Base-by-base conservation (phyloP, 2,797 vertebrate species). In the Helostoma temminkii region DNA sequence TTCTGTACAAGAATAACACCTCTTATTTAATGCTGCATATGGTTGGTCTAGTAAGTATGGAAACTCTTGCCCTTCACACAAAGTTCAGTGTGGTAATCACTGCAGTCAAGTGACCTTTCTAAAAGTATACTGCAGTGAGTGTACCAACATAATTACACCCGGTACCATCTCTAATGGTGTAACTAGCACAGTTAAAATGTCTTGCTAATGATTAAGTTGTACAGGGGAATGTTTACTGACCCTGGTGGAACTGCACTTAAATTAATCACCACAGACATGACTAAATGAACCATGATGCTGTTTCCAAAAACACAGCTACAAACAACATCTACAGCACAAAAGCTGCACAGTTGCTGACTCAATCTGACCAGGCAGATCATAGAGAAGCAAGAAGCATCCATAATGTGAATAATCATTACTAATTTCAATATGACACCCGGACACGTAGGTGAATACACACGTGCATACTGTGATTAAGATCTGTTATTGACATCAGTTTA, bases 191-290 rank as follows among this genome's bases (percentile, higher is more conserved):
- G 30, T 65, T 66, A 59, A 74, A 66, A 75, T 61, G 57, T 62
- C 68, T 54, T 18, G 26, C 65, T 30, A 46, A 57, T 15, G 25
- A 78, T 78, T 59, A 72, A 74, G 25, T 45, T 53, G 30, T 34
- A 55, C 28, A 70, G 60, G 60, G 65, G 30, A 18, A 11, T 8
- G 28, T 73, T 57, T 74, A 63, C 74, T 63, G 46, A 71, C 5
- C 43, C 65, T 65, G 3, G 2, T 32, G 76, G 74, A 54, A 18
- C 36, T 66, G 37, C 46, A 45, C 69, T 73, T 74, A 71, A 75
- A 77, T 85, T 77, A 88, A 87, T 88, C 78, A 83, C 62, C 80
- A 74, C 60, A 63, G 80, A 89, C 75, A n/a, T 66, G 57, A 76
- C 74, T 81, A 86, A 88, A 87, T 89, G 76, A 75, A 80, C 78